Conservation (phyloP, 2,888 invertebrate species). For the Thymelicus lineola region DNA sequence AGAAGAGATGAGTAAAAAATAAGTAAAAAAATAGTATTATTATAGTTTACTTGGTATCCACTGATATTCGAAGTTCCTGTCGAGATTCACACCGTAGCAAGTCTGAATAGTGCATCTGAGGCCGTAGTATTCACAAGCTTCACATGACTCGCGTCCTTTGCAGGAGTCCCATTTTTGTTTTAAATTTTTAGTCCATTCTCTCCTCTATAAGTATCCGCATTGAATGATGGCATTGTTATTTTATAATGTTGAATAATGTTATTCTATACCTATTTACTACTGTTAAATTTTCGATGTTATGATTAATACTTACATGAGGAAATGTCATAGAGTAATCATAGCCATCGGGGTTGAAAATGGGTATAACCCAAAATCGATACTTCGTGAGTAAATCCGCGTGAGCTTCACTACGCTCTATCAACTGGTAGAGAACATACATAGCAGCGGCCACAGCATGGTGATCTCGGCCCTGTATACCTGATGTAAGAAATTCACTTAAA, state of each 20-base stretch:
- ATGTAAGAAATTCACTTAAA: background rate
- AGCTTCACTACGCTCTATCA: conserved; percentile 68
- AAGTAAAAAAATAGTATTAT: background rate
- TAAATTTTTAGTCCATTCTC: conserved; percentile 75
- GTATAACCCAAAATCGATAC: conserved; percentile 77
- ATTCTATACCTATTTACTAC: too few species aligned
- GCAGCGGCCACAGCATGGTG: conserved; percentile 77
- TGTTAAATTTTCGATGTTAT: too few species aligned
- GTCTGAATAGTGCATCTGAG: conserved; percentile 67
- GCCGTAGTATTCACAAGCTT: conserved; percentile 61
- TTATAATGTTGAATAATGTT: too few species aligned
- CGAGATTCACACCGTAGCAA: conserved; percentile 77
- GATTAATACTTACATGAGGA: conserved; percentile 61
- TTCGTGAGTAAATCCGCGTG: conserved; percentile 67
- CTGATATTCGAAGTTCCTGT: conserved; percentile 80
- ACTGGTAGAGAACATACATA: conserved; percentile 72
- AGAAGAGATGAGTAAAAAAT: too few species aligned
- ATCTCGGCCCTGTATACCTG: conserved; percentile 77
- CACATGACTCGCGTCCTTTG: conserved; percentile 61
- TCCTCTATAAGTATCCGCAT: conserved; percentile 53
- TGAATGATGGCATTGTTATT: too few species aligned
- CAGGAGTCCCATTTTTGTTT: conserved; percentile 72
- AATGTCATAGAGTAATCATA: conserved; percentile 80
- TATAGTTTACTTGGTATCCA: conserved; percentile 63
- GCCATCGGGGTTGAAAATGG: conserved; percentile 79